phyloP scores from a whole-genome alignment of 2,113 vertebrate species.

The Ctenomys sociabilis region DNA sequence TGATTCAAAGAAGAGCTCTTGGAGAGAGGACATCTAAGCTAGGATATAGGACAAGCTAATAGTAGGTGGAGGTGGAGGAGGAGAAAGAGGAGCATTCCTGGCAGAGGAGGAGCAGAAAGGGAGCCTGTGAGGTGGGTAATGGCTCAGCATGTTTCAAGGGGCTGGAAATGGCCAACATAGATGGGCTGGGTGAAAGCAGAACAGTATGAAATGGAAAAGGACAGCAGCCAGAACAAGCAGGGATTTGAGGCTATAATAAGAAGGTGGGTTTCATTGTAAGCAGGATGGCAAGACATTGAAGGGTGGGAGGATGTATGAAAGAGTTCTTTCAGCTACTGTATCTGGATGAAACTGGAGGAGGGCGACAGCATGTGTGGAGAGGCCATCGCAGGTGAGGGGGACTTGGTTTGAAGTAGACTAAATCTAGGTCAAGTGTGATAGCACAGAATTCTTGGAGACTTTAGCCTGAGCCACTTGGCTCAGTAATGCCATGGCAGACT shows the following conservation, averaged over 20 bases:
- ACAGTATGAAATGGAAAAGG: constrained; percentile 11
- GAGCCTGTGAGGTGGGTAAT: neutral
- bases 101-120: neutral
- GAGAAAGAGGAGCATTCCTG: neutral
- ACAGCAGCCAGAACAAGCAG: neutral
- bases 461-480: neutral
- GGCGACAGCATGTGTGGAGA: neutral
- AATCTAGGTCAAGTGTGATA: neutral
- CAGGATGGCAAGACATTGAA: neutral
- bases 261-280: constrained; percentile 46
- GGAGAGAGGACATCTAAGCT: neutral
- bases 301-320: neutral
- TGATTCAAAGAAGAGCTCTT: neutral
- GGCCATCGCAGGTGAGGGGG: neutral
- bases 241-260: neutral
- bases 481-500: neutral
- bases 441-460: neutral
- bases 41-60: neutral
- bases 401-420: neutral
- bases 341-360: constrained; percentile 18
- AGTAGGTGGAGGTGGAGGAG: constrained; percentile 15
- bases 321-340: neutral
- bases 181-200: neutral
- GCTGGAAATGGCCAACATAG: neutral
- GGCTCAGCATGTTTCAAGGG: neutral